Evolutionary conservation across 2,888 invertebrate genomes (phyloP).

Genomic region (Campoplex capitator): DNA sequence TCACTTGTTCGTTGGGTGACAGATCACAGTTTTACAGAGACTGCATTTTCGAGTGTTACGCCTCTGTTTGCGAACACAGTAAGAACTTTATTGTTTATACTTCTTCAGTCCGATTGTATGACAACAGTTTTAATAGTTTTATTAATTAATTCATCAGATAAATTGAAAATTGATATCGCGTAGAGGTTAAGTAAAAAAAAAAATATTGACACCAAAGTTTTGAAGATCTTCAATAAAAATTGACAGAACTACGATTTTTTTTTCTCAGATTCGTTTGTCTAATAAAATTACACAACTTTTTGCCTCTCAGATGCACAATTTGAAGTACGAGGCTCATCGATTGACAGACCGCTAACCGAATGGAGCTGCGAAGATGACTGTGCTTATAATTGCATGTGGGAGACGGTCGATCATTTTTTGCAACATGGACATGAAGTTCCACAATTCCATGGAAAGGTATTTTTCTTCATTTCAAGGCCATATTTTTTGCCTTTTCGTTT

Average conservation of each 20-base stretch:
- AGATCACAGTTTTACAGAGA: conserved; percentile 86
- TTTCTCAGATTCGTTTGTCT: background rate
- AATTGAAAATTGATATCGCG: background rate
- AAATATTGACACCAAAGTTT: background rate
- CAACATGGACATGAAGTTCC: conserved; percentile 90
- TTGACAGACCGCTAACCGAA: conserved; percentile 83
- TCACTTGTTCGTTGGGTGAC: conserved; percentile 85
- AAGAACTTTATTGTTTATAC: conserved; percentile 68
- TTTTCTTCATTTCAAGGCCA: background rate
- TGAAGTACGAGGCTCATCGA: conserved; percentile 74
- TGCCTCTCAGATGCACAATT: conserved; percentile 76
- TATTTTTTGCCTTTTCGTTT: too few species aligned
- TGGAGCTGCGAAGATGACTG: conserved; percentile 97
- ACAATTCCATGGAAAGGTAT: conserved; percentile 97
- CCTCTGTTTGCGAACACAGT: conserved; percentile 86
- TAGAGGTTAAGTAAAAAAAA: background rate
- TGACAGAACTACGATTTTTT: background rate
- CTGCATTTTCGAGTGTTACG: conserved; percentile 85
- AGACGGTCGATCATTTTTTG: conserved; percentile 91
- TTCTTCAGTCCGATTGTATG: conserved; percentile 7
- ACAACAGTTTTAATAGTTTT: conserved; percentile 67
- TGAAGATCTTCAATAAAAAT: background rate
- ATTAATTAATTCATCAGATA: background rate
- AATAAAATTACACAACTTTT: background rate
- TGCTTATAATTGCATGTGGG: conserved; percentile 96